A percentile compares a stretch with the other conserved stretches of the same genome.
These are phyloP conservation scores for Meda fulgida DNA, from an alignment of 2,797 vertebrate species.

Conservation along the genomic window DNA sequence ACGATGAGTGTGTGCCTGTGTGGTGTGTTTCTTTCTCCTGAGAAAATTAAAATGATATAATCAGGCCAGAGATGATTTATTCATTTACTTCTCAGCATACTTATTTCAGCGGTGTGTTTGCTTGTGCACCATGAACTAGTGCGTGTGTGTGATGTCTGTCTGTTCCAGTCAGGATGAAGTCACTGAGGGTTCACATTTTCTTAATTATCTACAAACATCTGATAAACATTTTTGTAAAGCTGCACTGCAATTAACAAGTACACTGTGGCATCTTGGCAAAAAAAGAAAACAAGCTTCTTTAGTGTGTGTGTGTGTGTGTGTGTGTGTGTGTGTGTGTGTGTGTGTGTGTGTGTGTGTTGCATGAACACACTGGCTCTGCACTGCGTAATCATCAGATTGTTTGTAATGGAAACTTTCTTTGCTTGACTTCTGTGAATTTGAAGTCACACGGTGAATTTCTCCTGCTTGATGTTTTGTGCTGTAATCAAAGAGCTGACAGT, in stretches of 20 bases:
- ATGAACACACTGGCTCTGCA: neutral
- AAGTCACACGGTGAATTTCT: constrained; percentile 12
- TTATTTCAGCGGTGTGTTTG: neutral
- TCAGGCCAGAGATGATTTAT: neutral
- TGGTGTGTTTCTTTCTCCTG: neutral
- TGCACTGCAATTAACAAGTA: too few relatives aligned
- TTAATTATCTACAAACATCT: too few relatives aligned
- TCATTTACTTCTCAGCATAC: neutral
- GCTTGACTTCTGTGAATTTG: constrained; percentile 1
- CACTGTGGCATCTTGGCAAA: too few relatives aligned
- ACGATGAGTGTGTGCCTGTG: neutral
- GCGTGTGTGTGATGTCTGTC: constrained; percentile 31
- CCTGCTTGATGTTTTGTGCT: constrained; percentile 28
- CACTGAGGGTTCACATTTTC: neutral
- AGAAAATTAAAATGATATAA: neutral
- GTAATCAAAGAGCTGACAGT: neutral
- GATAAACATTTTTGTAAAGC: too few relatives aligned
- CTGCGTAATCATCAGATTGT: constrained; percentile 5
- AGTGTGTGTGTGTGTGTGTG: neutral
- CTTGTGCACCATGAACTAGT: constrained; percentile 4
- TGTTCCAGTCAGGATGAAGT: constrained; percentile 27
- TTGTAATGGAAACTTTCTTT: constrained; percentile 17
- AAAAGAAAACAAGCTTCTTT: too few relatives aligned
- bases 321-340: neutral
- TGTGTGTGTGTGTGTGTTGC: neutral